Evolutionary conservation across 2,888 invertebrate species (phyloP).

Genomic region (Nudaria mundana): DNA sequence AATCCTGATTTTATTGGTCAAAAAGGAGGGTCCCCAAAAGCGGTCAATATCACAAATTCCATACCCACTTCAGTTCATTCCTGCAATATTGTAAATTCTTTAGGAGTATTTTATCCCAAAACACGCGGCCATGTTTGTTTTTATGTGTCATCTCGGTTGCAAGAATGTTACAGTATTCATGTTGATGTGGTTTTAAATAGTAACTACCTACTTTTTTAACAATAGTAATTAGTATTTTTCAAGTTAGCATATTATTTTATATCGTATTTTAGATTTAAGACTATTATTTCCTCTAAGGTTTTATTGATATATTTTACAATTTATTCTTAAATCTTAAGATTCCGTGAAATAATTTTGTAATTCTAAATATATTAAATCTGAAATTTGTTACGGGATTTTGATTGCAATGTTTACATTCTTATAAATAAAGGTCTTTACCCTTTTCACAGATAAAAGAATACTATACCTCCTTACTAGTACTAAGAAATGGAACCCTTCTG

Average conservation of each 20-base stretch:
- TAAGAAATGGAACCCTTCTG: no score
- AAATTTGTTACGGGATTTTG: slow-evolving; percentile 10
- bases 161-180: no score
- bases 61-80: background rate
- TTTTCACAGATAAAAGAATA: no score
- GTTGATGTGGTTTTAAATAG: slow-evolving; percentile 4
- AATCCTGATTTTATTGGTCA: slow-evolving; percentile 1
- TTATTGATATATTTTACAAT: slow-evolving; percentile 32
- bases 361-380: slow-evolving; percentile 30
- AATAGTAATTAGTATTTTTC: slow-evolving; percentile 18
- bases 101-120: no score
- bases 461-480: no score
- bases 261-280: slow-evolving; percentile 35
- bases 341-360: slow-evolving; percentile 31
- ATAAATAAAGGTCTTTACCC: background rate
- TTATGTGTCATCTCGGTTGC: no score
- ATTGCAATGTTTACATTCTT: background rate
- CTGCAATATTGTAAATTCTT: no score
- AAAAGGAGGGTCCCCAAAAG: background rate
- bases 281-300: slow-evolving; percentile 35
- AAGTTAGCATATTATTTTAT: slow-evolving; percentile 21
- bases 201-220: slow-evolving; percentile 2
- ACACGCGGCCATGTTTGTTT: no score
- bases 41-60: background rate
- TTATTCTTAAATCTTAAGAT: slow-evolving; percentile 27